Evolutionary conservation across 2,113 vertebrate species (phyloP).

Genomic region (Mobula birostris): DNA sequence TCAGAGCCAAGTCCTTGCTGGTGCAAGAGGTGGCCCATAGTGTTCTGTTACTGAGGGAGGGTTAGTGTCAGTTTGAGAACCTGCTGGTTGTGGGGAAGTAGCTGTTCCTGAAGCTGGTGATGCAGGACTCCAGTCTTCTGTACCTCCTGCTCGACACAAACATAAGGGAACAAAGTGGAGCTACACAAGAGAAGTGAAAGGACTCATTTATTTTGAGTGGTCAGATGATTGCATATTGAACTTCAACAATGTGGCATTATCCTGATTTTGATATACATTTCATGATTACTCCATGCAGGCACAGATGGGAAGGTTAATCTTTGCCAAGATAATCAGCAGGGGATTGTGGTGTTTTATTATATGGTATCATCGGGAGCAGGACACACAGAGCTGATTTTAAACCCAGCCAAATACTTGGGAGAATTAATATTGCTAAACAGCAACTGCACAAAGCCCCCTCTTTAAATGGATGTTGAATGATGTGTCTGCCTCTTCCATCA

Average conservation of each 20-base stretch:
- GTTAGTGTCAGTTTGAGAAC: too few species aligned
- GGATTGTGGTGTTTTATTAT: slow-evolving; percentile 44
- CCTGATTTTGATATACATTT: slow-evolving; percentile 2
- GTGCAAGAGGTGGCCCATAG: background rate
- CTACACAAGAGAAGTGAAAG: background rate
- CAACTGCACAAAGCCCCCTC: background rate
- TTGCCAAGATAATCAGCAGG: slow-evolving; percentile 45
- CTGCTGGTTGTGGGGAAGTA: too few species aligned
- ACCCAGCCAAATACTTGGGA: background rate
- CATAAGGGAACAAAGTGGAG: too few species aligned
- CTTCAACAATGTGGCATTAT: slow-evolving; percentile 21
- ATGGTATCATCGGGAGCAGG: accelerated
- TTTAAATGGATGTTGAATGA: background rate
- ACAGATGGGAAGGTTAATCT: slow-evolving; percentile 41
- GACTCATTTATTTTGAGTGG: background rate
- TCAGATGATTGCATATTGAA: slow-evolving; percentile 6
- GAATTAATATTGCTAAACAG: slow-evolving; percentile 15
- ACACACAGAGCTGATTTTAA: background rate
- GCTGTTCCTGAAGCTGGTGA: too few species aligned
- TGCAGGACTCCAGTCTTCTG: too few species aligned
- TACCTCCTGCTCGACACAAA: too few species aligned
- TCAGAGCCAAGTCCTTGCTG: too few species aligned
- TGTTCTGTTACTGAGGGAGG: too few species aligned
- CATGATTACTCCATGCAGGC: slow-evolving; percentile 26
- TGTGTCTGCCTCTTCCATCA: background rate